Evolutionary conservation across 2,797 vertebrate genomes (phyloP).

Genomic region (Mallotus villosus): DNA sequence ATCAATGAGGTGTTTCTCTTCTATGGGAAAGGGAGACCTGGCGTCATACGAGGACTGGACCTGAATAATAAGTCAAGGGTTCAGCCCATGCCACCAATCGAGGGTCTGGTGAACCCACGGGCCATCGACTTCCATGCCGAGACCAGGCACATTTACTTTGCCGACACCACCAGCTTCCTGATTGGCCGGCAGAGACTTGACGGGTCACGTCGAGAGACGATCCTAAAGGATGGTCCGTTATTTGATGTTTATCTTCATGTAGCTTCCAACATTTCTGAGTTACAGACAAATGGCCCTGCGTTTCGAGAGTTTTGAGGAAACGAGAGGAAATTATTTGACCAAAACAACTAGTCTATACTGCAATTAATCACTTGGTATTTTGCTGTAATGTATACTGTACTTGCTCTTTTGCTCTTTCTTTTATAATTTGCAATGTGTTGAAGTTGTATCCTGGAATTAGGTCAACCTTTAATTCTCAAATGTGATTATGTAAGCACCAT

Average conservation of each 20-base stretch:
- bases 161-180: constrained; percentile 85
- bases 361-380: constrained; percentile 30
- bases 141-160: constrained; percentile 83
- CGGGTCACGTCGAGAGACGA: constrained; percentile 81
- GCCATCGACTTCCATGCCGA: constrained; percentile 86
- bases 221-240: constrained; percentile 83
- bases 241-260: neutral
- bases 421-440: constrained; percentile 19
- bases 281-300: neutral
- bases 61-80: constrained; percentile 80
- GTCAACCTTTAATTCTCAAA: constrained; percentile 29
- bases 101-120: constrained; percentile 83
- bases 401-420: neutral
- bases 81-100: constrained; percentile 84
- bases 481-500: constrained; percentile 36
- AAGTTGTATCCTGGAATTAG: constrained; percentile 28
- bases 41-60: constrained; percentile 84
- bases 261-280: neutral
- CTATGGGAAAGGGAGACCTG: constrained; percentile 87
- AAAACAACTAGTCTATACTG: constrained; percentile 2
- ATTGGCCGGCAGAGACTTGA: constrained; percentile 87
- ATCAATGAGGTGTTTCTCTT: constrained; percentile 87
- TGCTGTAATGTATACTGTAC: constrained; percentile 9
- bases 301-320: neutral
- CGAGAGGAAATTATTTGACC: constrained; percentile 2